Conservation (phyloP, 2,888 invertebrate species). For the Callosobruchus maculatus region DNA sequence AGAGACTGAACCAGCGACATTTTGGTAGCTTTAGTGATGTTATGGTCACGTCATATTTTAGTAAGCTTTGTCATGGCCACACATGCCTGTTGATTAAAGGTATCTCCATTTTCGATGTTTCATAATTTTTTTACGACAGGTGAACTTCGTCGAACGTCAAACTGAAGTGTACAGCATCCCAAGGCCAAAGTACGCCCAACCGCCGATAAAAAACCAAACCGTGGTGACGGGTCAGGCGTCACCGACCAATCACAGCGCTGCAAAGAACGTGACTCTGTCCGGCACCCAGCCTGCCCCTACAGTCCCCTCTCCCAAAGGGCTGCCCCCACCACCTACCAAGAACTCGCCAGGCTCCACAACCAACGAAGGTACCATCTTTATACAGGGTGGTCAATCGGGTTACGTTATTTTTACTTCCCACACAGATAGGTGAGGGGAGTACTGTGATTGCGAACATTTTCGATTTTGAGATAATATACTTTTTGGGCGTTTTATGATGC, state of each 20-base stretch:
- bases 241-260: neutral
- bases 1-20: too few species aligned
- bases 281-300: neutral
- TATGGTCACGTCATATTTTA: too few species aligned
- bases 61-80: too few species aligned
- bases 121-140: slow-evolving; percentile 17
- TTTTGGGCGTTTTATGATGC: too few species aligned
- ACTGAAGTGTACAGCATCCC: slow-evolving; percentile 5
- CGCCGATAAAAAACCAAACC: neutral
- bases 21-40: too few species aligned
- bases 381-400: too few species aligned
- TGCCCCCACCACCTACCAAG: neutral
- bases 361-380: neutral
- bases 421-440: too few species aligned
- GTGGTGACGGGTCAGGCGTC: neutral
- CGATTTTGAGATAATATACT: too few species aligned
- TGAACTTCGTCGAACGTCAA: slow-evolving; percentile 27
- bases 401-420: too few species aligned
- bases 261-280: neutral
- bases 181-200: neutral
- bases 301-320: neutral
- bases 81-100: too few species aligned
- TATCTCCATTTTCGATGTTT: too few species aligned
- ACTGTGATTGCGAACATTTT: too few species aligned
- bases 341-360: neutral